Base-by-base conservation (phyloP, 2,797 vertebrate species). In the Furcifer pardalis region DNA sequence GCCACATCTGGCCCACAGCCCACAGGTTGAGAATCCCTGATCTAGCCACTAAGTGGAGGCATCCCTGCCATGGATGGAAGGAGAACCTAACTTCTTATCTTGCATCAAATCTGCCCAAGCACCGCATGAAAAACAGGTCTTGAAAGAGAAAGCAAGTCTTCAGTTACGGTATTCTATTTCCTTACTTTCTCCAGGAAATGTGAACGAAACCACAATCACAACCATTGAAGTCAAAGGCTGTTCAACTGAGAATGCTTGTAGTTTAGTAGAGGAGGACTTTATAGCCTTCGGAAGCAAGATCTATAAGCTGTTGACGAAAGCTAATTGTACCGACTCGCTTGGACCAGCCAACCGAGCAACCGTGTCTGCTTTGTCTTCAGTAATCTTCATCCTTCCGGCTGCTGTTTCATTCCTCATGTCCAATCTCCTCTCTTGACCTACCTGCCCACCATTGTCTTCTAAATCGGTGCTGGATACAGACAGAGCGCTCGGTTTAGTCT, bases 141-240 rank as follows among this genome's bases (percentile, higher is more conserved):
- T 46, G 71, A 7, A 32, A 21, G 7, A 32, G 49, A 25, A 44
- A 27, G 35, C 4, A 1, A 37, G 23, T 68, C 9, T 56, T 5
- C 3, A 23, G 4, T 15, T 23, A 13, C 40, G 52, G 35, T 19
- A 3, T 37, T 69, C 32, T 25, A 32, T 12, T 37, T 78, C 13
- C 73, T 63, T 63, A 73, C 73, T 79, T 17, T 63, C 42, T 60
- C 35, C 83, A 84, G 83, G 0, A 1, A 4, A 37, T 2, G n/a
- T n/a, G n/a, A n/a, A n/a, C n/a, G n/a, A n/a, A n/a, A n/a, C n/a
- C n/a, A 0, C 0, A 1, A 2, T 15, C 6, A n/a, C n/a, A 5
- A 73, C 71, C 30, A 73, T 84, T 10, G 19, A 56, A 13, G 15
- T 84, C 56, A n/a, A 13, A 62, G 83, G 83, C 42, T 84, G 83